These are phyloP conservation scores for Erpobdella octoculata DNA, from an alignment of 2,888 invertebrate species.

Conservation along the genomic window DNA sequence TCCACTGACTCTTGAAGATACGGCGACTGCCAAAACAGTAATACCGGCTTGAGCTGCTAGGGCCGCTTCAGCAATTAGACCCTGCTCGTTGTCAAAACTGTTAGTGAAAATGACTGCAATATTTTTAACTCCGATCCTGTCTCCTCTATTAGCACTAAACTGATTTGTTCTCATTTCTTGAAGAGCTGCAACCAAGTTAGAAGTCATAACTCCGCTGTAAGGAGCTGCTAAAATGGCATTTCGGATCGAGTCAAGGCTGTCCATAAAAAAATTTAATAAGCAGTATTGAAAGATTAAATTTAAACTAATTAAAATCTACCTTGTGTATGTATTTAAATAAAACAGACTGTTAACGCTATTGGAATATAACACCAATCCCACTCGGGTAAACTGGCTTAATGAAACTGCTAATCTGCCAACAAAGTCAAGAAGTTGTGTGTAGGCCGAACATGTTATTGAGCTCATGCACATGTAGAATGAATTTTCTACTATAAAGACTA, in stretches of 20 bases:
- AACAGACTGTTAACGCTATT: constrained; percentile 3
- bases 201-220: not conserved
- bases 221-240: constrained; percentile 13
- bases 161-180: constrained; percentile 19
- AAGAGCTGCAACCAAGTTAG: constrained; percentile 17
- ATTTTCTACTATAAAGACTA: constrained; percentile 29
- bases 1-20: not conserved
- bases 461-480: constrained; percentile 18
- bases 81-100: not conserved
- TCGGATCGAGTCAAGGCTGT: too few relatives aligned
- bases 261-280: too few relatives aligned
- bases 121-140: constrained; percentile 25
- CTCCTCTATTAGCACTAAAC: constrained; percentile 17
- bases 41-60: constrained; percentile 16
- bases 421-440: constrained; percentile 15
- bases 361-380: constrained; percentile 26
- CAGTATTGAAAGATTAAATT: not conserved
- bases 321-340: constrained; percentile 19
- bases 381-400: constrained; percentile 10
- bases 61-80: not conserved
- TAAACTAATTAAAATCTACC: too few relatives aligned
- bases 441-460: constrained; percentile 5
- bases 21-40: constrained; percentile 14
- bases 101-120: constrained; percentile 25
- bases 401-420: not conserved